Conservation (phyloP, 2,888 invertebrate genomes). For the Cataglyphis altisquamis region DNA sequence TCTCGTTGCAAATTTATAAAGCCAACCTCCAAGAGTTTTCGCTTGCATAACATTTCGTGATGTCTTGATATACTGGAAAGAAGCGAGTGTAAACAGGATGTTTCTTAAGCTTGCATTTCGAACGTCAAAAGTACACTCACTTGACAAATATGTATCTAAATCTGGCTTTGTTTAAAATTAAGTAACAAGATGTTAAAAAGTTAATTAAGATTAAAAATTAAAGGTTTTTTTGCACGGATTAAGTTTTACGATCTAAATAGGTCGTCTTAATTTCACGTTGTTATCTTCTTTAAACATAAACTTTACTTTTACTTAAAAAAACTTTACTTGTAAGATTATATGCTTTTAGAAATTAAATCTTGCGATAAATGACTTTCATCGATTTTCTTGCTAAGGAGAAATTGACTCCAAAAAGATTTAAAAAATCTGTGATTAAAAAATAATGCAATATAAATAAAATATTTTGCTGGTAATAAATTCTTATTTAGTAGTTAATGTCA, state of each 20-base stretch:
- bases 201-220: constrained; percentile 7
- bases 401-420: neutral
- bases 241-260: neutral
- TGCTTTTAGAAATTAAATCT: neutral
- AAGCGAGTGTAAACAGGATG: constrained; percentile 26
- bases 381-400: neutral
- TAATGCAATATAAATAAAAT: neutral
- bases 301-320: neutral
- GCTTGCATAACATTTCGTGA: constrained; percentile 32
- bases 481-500: neutral
- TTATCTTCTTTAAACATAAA: neutral
- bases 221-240: neutral
- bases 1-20: constrained; percentile 35
- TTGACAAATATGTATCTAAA: neutral
- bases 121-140: neutral
- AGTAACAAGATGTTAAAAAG: neutral
- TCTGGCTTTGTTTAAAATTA: neutral
- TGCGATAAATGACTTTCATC: neutral
- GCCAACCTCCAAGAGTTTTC: constrained; percentile 21
- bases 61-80: neutral
- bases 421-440: neutral
- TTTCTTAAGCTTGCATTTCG: constrained; percentile 3
- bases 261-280: too few relatives aligned
- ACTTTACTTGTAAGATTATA: neutral
- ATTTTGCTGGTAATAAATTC: neutral